Evolutionary conservation across 35 echinoderm and acorn worm genomes (phyloP), one percentile per base, ranked within the genome.

Genomic region (Ptychodera flava): DNA sequence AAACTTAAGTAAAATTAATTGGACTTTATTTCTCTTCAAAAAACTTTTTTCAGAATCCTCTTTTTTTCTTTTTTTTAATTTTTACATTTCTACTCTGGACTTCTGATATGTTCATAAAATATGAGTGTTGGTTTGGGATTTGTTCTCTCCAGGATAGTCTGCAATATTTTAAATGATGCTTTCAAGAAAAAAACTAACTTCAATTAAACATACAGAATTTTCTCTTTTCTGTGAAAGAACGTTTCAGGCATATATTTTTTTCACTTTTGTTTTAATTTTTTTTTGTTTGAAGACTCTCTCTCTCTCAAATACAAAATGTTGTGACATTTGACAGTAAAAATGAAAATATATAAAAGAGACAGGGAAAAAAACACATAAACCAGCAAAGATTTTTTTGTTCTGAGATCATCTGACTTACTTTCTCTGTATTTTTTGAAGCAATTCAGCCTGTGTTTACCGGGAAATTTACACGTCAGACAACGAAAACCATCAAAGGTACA

Each of bases 1-100:
- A 64, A 64, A 64, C 45, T 64, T 64, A 64, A 64, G 45, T 64
- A 64, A 64, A 64, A 64, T 64, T 64, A 64, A 64, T 64, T 64
- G 45, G 45, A 64, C 45, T 64, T 64, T 64, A 12, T 64, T 64
- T 64, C 6, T 64, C 45, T 64, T 64, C 45, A 64, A 64, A 64
- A 64, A 64, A 64, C 45, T 12, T 12, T 64, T 12, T 64, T 64
- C 45, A 12, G 45, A 64, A 64, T 64, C 45, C 45, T 64, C n/a
- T n/a, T n/a, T n/a, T n/a, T n/a, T n/a, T n/a, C n/a, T n/a, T n/a
- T n/a, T n/a, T n/a, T n/a, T n/a, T n/a, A n/a, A n/a, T n/a, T n/a
- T n/a, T n/a, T 12, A 22, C 6, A 64, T 12, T 22, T 64, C 45
- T 64, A 64, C 45, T 12, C 45, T 22, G 45, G 45, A 64, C 22